Evolutionary conservation across 2,113 vertebrate genomes (phyloP).

Genomic region (Alligator mississippiensis): DNA sequence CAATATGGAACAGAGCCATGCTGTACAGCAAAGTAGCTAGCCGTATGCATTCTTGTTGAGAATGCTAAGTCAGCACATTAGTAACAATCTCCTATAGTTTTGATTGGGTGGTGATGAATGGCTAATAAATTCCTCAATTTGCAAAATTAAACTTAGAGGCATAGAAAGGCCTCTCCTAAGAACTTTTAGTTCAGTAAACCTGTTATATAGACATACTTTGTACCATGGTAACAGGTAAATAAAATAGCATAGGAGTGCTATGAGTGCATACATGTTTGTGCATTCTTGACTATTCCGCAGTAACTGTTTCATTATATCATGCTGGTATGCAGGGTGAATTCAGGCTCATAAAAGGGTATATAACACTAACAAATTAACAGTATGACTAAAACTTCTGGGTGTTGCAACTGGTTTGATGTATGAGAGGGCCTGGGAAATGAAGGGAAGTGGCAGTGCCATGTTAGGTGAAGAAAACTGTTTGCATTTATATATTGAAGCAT

Average conservation of each 20-base stretch:
- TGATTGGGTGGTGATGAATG: background rate
- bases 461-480: background rate
- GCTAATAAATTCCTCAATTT: background rate
- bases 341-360: slow-evolving; percentile 39
- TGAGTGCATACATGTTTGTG: slow-evolving; percentile 52
- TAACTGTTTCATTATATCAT: slow-evolving; percentile 48
- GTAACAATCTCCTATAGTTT: background rate
- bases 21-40: background rate
- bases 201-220: background rate
- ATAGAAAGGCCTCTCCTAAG: slow-evolving; percentile 23
- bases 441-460: slow-evolving; percentile 6
- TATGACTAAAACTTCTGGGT: slow-evolving; percentile 42
- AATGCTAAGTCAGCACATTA: background rate
- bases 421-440: slow-evolving; percentile 50
- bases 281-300: slow-evolving; percentile 47
- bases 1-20: background rate
- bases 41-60: background rate
- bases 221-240: background rate
- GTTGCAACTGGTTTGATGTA: slow-evolving; percentile 62
- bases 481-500: background rate
- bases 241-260: slow-evolving; percentile 46
- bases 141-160: slow-evolving; percentile 41
- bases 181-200: slow-evolving; percentile 41
- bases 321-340: slow-evolving; percentile 57
- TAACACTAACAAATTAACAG: slow-evolving; percentile 32